Evolutionary conservation across 2,797 vertebrate genomes (phyloP).

Genomic region (Sebastiscus albofasciatus): DNA sequence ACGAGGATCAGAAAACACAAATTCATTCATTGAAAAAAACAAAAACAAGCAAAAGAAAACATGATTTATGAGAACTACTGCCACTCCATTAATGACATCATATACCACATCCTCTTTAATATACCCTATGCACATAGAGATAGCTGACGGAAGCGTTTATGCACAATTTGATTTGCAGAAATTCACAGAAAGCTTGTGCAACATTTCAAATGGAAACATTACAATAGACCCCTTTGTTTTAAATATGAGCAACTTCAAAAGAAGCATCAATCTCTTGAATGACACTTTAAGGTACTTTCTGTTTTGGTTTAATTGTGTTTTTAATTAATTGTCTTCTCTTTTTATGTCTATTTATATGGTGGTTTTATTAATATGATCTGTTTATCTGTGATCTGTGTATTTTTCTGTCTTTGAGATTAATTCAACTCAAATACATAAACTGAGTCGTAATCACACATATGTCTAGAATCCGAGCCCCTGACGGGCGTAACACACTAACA

Average conservation of each 20-base stretch:
- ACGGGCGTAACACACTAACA: slow-evolving; percentile 5
- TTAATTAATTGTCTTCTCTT: neutral
- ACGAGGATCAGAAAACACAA: no score
- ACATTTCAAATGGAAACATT: neutral
- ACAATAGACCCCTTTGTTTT: neutral
- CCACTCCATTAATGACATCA: no score
- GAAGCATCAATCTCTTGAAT: neutral
- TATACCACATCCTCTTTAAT: no score
- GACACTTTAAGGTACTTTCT: neutral
- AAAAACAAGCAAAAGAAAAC: no score
- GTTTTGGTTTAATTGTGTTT: neutral
- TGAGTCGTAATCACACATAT: neutral
- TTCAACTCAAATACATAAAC: neutral
- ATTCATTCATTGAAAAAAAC: no score
- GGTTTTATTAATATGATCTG: neutral
- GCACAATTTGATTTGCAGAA: neutral
- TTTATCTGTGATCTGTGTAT: no score
- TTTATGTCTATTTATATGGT: neutral
- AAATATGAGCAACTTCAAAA: neutral
- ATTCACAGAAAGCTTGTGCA: neutral
- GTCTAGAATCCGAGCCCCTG: neutral
- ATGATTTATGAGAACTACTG: rapidly evolving
- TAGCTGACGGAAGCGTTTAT: neutral
- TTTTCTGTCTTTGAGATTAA: neutral
- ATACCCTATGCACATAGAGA: rapidly evolving